Base-by-base conservation (phyloP, 2,113 vertebrate species). In the Rana temporaria region DNA sequence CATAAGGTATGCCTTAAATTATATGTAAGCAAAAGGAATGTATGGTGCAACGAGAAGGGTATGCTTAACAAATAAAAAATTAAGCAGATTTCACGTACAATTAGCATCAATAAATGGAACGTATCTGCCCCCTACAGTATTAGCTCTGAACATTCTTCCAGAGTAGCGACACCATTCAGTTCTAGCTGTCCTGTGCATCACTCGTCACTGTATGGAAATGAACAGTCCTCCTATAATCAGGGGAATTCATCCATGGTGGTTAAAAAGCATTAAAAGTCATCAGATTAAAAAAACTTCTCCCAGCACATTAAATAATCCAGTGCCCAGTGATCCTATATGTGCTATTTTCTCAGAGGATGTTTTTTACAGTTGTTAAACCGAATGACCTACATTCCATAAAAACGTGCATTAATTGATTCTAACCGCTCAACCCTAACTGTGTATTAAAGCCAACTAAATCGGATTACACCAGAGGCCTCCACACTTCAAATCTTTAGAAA, bases 121-220 rank as follows among this genome's bases (percentile, higher is more conserved):
- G 3, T 67, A 82, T 22, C 71, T 82, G 80, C 80, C 80, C 71
- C 71, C 80, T 82, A 71, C 80, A 59, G 80, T 48, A 82, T 30
- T 15, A 59, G n/a, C 70, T 19, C 19, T 26, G 80, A 57, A 75
- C 9, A 32, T 24, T 14, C 62, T 52, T 70, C 19, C 16, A 16
- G 9, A 34, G 26, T 8, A 20, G 53, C 24, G 12, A 8, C 9
- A 32, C 57, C 14, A 20, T 52, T 24, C 38, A 63, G 3, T 64
- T 22, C 19, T 22, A 64, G 11, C 68, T 18, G 3, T 52, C 15
- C 19, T 6, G 52, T 67, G n/a, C 1, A 17, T 48, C 7, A 34
- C 52, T 19, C 53, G 17, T 9, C 14, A 55, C 22, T 55, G 63
- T 52, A 81, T 65, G 79, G 53, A 55, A 73, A 65, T 81, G 42